Evolutionary conservation across 2,113 vertebrate species (phyloP).

Genomic region (Nannospalax galili): DNA sequence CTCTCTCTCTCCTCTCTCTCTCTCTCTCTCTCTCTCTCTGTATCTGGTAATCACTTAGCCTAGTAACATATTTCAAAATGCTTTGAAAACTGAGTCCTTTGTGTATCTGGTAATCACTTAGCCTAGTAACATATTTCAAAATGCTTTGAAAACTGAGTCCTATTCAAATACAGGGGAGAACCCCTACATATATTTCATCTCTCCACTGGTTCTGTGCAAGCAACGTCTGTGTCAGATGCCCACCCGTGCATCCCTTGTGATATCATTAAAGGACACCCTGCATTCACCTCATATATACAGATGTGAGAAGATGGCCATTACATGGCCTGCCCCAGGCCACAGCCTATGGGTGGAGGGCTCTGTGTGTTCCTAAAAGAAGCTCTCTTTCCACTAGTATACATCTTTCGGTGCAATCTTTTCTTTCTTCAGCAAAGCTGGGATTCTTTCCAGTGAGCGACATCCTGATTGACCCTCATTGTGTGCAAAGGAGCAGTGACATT

Average conservation of each 20-base stretch:
- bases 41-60: not conserved
- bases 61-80: not conserved
- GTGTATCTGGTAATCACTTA: too few species aligned
- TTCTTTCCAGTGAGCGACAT: not conserved
- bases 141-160: not conserved
- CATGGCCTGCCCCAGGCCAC: not conserved
- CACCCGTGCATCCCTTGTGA: fast-evolving
- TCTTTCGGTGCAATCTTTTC: not conserved
- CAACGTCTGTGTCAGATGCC: not conserved
- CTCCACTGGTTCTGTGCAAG: fast-evolving
- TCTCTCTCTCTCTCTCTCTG: too few species aligned
- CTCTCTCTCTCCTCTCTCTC: not conserved
- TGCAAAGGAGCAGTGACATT: conserved; percentile 45
- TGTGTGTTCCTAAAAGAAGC: not conserved
- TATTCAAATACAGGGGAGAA: not conserved
- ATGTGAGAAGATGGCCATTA: not conserved
- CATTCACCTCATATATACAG: not conserved
- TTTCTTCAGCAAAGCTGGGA: not conserved
- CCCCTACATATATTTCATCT: not conserved
- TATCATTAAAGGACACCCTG: not conserved
- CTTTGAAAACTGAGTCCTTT: not conserved
- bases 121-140: not conserved
- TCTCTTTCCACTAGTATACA: not conserved
- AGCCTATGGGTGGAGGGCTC: not conserved
- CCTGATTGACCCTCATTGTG: not conserved